Conservation (phyloP, 1,140 invertebrate species). For the Arion vulgaris region DNA sequence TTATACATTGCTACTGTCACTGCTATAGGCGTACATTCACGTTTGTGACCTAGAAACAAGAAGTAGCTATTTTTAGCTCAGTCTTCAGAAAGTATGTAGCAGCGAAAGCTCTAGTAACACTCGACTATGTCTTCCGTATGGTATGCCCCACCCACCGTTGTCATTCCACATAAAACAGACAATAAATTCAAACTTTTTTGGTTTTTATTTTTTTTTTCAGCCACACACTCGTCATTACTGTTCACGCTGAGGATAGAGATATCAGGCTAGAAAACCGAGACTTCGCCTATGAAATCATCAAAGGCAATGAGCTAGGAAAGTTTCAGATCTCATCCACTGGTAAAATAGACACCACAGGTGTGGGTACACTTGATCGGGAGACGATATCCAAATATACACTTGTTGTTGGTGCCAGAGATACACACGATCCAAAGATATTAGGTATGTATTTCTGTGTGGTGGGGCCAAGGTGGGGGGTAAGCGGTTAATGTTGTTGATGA, state of each 20-base stretch:
- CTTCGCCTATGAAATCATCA: constrained; percentile 91
- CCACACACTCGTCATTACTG: background rate
- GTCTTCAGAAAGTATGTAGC: no score
- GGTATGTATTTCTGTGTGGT: constrained; percentile 71
- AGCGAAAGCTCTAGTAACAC: no score
- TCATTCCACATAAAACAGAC: no score
- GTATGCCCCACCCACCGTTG: no score
- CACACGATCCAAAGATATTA: constrained; percentile 83
- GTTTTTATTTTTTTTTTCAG: background rate
- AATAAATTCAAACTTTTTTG: no score
- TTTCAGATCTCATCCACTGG: constrained; percentile 89
- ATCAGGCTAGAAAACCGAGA: constrained; percentile 91
- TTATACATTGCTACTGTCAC: no score
- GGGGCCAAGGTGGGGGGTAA: no score
- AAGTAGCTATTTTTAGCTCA: no score
- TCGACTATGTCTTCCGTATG: no score
- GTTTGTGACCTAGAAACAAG: no score
- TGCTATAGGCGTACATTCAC: no score
- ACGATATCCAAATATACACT: constrained; percentile 83
- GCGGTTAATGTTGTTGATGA: no score
- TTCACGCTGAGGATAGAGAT: constrained; percentile 87
- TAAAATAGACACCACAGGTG: constrained; percentile 54
- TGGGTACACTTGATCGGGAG: constrained; percentile 88
- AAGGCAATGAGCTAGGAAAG: constrained; percentile 84
- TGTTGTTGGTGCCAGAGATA: constrained; percentile 92